Evolutionary conservation across 1,140 invertebrate genomes (phyloP).

Genomic region (Zaprionus inermis): DNA sequence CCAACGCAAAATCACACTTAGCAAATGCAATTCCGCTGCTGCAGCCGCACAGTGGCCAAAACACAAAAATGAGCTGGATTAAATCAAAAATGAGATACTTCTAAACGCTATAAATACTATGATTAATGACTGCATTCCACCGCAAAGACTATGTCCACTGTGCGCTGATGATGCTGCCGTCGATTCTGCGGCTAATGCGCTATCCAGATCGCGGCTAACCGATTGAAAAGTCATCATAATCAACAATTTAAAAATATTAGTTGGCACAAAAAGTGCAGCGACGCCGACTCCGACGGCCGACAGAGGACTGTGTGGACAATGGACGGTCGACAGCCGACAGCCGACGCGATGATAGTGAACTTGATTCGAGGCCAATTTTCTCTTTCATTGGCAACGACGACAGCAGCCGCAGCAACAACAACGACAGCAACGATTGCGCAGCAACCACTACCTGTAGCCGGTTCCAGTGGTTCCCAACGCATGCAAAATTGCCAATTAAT

Average conservation of each 20-base stretch:
- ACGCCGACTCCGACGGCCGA: constrained; percentile 37
- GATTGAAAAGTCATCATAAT: constrained; percentile 70
- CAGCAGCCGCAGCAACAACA: constrained; percentile 7
- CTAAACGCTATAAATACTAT: neutral
- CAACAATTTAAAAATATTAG: constrained; percentile 71
- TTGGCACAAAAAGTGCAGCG: constrained; percentile 56
- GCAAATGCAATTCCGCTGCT: constrained; percentile 48
- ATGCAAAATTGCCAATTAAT: constrained; percentile 69
- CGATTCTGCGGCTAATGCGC: constrained; percentile 41
- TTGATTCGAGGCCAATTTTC: constrained; percentile 69
- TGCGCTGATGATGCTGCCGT: constrained; percentile 12
- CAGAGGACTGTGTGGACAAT: constrained; percentile 5
- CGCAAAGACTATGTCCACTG: neutral
- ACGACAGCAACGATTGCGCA: neutral
- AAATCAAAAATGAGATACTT: neutral
- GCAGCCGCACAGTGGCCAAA: constrained; percentile 2
- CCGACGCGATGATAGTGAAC: constrained; percentile 62
- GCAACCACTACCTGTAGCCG: constrained; percentile 28
- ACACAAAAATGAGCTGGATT: neutral
- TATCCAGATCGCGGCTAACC: constrained; percentile 60
- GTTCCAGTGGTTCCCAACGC: constrained; percentile 44
- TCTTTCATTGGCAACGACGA: constrained; percentile 59
- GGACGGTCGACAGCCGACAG: neutral
- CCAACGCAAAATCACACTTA: constrained; percentile 47
- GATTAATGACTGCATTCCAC: constrained; percentile 1